These are phyloP conservation scores for Leucoptera coffeella DNA, from an alignment of 2,888 invertebrate genomes.

Conservation along the genomic window DNA sequence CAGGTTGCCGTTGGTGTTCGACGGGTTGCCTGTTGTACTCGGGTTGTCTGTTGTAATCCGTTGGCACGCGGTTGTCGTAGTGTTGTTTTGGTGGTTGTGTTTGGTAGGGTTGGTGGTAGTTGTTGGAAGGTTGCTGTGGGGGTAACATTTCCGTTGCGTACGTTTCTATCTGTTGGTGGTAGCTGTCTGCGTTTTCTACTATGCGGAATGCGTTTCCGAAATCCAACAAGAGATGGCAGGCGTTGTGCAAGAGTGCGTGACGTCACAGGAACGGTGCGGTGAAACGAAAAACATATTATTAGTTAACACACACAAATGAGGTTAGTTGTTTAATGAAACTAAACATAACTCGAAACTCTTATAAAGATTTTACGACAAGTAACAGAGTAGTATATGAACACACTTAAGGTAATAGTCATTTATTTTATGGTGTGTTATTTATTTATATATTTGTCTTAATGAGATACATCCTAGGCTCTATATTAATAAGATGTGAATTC, in stretches of 20 bases:
- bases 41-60: constrained; percentile 12
- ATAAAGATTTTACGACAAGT: too few relatives aligned
- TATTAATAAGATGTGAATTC: too few relatives aligned
- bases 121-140: constrained; percentile 18
- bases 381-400: too few relatives aligned
- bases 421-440: too few relatives aligned
- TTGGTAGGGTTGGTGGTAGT: constrained; percentile 32
- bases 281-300: constrained; percentile 14
- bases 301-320: constrained; percentile 11
- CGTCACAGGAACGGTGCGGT: constrained; percentile 6
- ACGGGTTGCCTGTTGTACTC: constrained; percentile 6
- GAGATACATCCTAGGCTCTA: too few relatives aligned
- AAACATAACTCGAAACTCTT: too few relatives aligned
- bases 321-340: too few relatives aligned
- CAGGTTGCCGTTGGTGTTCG: constrained; percentile 10
- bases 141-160: constrained; percentile 42
- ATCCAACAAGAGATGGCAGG: too few relatives aligned
- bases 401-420: too few relatives aligned
- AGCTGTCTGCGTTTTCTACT: constrained; percentile 30
- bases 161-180: constrained; percentile 42
- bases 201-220: constrained; percentile 17
- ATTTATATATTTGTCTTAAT: too few relatives aligned
- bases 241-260: too few relatives aligned
- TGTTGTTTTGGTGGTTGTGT: constrained; percentile 12
- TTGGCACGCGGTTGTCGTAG: constrained; percentile 7